These are phyloP conservation scores for Smithornis capensis DNA, from an alignment of 2,113 vertebrate genomes.

Conservation along the genomic window DNA sequence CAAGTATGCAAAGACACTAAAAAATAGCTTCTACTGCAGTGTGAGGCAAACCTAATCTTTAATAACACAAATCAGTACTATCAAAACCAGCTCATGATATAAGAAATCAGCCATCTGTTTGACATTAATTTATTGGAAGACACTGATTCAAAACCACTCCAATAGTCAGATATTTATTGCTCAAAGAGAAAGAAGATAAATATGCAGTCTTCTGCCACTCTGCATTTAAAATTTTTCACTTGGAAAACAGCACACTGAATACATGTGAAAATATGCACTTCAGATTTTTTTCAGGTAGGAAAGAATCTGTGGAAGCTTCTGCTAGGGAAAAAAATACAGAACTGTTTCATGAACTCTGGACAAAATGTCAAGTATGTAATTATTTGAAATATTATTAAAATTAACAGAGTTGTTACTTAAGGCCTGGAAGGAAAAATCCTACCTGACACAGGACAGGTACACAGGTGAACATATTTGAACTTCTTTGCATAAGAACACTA, in stretches of 20 bases:
- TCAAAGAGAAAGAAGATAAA: background rate
- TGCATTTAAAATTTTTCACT: background rate
- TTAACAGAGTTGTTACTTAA: background rate
- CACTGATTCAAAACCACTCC: background rate
- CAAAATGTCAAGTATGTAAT: background rate
- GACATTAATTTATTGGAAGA: background rate
- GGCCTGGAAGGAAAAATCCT: background rate
- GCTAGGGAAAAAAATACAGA: background rate
- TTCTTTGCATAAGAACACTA: background rate
- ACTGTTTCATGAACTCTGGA: background rate
- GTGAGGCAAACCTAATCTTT: constrained; percentile 1
- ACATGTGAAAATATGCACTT: background rate
- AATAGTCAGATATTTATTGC: background rate
- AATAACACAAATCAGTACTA: background rate
- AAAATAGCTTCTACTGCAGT: background rate
- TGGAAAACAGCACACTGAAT: background rate
- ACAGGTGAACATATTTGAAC: background rate
- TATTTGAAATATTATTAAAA: background rate
- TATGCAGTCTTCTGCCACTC: background rate
- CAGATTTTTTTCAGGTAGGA: background rate
- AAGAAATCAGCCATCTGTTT: constrained; percentile 10
- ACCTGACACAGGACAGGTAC: background rate
- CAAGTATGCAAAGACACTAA: background rate
- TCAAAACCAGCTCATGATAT: background rate
- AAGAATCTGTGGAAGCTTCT: constrained; percentile 10